Conservation (phyloP, 2,797 vertebrate species). For the Gambusia yucatana region DNA sequence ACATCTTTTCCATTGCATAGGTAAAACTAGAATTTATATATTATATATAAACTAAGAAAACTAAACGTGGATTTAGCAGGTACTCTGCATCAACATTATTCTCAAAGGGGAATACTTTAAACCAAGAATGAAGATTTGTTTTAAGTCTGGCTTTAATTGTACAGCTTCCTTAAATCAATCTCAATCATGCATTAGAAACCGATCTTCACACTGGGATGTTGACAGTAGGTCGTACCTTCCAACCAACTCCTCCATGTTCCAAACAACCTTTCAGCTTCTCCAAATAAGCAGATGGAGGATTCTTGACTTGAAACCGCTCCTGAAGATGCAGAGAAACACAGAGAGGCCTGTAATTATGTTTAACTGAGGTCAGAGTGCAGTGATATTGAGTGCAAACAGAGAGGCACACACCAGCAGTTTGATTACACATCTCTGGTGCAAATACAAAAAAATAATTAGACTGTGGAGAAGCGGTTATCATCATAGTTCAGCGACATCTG, state of each 20-base stretch:
- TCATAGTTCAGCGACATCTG: background rate
- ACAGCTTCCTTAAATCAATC: background rate
- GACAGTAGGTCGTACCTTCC: slow-evolving; percentile 82
- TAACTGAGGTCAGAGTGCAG: slow-evolving; percentile 16
- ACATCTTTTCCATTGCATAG: background rate
- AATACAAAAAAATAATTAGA: background rate
- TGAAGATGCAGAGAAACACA: slow-evolving; percentile 56
- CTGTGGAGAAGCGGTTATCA: background rate
- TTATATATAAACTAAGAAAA: too few species aligned
- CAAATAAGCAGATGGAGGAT: slow-evolving; percentile 90
- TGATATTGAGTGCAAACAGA: background rate
- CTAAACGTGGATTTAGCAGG: background rate
- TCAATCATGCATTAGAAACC: background rate
- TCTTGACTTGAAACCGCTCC: slow-evolving; percentile 96
- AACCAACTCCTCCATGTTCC: slow-evolving; percentile 87
- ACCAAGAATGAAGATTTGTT: background rate
- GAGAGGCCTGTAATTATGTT: slow-evolving; percentile 30
- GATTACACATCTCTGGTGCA: background rate
- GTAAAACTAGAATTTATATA: background rate
- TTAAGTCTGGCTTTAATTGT: background rate
- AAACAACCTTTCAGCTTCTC: slow-evolving; percentile 90
- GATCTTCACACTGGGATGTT: background rate
- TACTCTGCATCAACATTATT: background rate
- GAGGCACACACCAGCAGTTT: background rate
- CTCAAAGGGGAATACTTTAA: background rate